Evolutionary conservation across 2,113 vertebrate species (phyloP).

Genomic region (Ctenodactylus gundi): DNA sequence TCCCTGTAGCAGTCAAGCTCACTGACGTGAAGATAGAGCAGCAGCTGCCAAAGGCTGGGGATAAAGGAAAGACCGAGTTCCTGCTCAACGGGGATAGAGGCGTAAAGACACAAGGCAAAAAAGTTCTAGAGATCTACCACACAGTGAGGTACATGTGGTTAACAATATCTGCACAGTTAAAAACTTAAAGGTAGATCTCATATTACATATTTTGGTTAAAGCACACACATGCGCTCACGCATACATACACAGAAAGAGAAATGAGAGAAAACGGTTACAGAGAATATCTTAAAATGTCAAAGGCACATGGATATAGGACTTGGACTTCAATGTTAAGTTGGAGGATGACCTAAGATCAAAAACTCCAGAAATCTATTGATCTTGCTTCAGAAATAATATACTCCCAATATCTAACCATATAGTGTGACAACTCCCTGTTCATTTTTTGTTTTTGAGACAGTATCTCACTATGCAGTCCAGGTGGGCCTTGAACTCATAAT

Average conservation of each 20-base stretch:
- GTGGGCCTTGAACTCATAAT: too few species aligned
- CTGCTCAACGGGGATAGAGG: not conserved
- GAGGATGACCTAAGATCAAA: not conserved
- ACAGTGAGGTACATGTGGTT: not conserved
- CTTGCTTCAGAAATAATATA: not conserved
- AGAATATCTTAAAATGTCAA: not conserved
- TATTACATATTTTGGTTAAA: not conserved
- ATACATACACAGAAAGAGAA: not conserved
- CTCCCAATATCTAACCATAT: not conserved
- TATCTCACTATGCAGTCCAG: too few species aligned
- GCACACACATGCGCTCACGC: too few species aligned
- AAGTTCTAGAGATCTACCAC: not conserved
- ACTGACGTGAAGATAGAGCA: not conserved
- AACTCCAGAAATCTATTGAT: slow-evolving; percentile 12
- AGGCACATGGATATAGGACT: not conserved
- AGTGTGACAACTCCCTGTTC: not conserved
- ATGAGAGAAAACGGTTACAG: not conserved
- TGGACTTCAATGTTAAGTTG: not conserved
- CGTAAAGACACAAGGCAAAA: not conserved
- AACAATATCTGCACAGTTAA: not conserved
- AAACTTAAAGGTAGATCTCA: not conserved
- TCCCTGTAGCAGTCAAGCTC: not conserved
- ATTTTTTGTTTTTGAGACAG: too few species aligned
- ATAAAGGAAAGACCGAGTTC: not conserved
- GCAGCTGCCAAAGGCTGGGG: not conserved